Evolutionary conservation across 2,797 vertebrate species (phyloP).

Genomic region (Scarus forsteni): DNA sequence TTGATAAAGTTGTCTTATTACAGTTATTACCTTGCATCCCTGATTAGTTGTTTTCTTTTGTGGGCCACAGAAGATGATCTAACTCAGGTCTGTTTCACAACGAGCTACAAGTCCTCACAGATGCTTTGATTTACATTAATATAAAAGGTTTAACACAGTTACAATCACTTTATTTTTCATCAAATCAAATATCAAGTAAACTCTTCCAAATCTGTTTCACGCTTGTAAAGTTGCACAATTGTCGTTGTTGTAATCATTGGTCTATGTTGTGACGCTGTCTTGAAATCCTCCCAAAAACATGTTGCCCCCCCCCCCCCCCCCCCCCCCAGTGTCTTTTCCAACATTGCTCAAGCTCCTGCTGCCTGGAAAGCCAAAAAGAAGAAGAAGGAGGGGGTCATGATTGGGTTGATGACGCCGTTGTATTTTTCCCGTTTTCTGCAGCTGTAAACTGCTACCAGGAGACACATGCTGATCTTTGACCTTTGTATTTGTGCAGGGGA

Average conservation of each 20-base stretch:
- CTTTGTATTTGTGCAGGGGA: slow-evolving; percentile 85
- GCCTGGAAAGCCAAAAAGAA: slow-evolving; percentile 46
- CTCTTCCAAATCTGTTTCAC: too few species aligned
- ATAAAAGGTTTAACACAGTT: too few species aligned
- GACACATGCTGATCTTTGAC: slow-evolving; percentile 45
- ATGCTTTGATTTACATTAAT: too few species aligned
- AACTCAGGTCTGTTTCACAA: too few species aligned
- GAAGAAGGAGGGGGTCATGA: not conserved
- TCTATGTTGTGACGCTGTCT: not conserved
- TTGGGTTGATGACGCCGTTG: not conserved
- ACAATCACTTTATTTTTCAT: too few species aligned
- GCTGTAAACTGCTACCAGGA: not conserved
- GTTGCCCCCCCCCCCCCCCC: not conserved
- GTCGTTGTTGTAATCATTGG: too few species aligned
- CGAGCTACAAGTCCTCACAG: too few species aligned
- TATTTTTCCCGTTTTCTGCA: slow-evolving; percentile 16
- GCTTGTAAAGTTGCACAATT: too few species aligned
- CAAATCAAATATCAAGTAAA: too few species aligned
- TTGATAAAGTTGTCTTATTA: too few species aligned
- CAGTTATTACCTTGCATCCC: too few species aligned
- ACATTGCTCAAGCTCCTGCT: slow-evolving; percentile 50
- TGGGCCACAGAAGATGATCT: too few species aligned
- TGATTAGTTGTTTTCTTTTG: not conserved
- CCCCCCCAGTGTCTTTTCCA: slow-evolving; percentile 29
- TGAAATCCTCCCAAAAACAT: not conserved